Conservation (phyloP, 2,113 vertebrate species). For the Cyanoderma ruficeps region DNA sequence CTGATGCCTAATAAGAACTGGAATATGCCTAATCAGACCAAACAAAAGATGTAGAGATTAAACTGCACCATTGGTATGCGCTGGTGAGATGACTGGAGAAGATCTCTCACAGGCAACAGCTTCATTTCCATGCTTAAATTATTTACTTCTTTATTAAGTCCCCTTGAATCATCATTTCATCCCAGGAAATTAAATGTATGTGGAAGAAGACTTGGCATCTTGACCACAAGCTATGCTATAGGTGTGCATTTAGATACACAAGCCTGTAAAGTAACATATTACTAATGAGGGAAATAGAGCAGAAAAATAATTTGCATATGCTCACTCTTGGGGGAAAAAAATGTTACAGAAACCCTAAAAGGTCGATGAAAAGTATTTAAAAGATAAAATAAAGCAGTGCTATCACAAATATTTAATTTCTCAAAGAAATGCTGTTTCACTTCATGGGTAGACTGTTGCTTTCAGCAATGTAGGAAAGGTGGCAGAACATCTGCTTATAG, state of each 20-base stretch:
- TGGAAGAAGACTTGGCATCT: constrained; percentile 14
- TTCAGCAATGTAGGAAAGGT: background rate
- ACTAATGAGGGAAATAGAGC: background rate
- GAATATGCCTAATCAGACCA: constrained; percentile 26
- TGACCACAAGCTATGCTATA: background rate
- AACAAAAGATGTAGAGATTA: constrained; percentile 53
- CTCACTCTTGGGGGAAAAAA: background rate
- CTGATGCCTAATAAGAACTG: background rate
- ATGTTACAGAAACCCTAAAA: background rate
- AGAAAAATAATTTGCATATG: background rate
- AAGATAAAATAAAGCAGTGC: background rate
- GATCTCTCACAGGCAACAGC: constrained; percentile 23
- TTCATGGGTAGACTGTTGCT: background rate
- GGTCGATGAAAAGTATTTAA: background rate
- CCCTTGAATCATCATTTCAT: constrained; percentile 50
- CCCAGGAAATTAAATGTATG: constrained; percentile 20
- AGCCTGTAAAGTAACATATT: background rate
- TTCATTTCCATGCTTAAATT: constrained; percentile 41
- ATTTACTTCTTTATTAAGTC: constrained; percentile 32
- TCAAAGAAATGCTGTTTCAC: background rate
- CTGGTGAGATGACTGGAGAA: constrained; percentile 35
- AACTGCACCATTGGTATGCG: constrained; percentile 5
- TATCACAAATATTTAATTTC: background rate
- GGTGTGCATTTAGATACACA: background rate
- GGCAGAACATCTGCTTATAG: background rate